Conservation (phyloP, 1,140 invertebrate species). For the Halyomorpha halys region DNA sequence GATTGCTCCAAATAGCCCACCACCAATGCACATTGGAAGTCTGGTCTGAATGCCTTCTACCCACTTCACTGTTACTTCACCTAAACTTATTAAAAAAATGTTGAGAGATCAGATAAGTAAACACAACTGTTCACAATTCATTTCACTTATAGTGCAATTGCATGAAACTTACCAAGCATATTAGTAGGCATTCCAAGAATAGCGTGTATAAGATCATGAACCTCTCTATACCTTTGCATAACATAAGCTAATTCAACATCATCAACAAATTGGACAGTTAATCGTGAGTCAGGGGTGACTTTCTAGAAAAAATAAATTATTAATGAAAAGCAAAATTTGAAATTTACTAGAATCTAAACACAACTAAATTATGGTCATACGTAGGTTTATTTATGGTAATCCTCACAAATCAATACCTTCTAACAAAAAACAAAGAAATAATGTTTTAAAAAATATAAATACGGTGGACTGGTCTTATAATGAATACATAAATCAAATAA, state of each 20-base stretch:
- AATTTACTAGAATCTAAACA: neutral
- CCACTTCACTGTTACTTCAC: constrained; percentile 92
- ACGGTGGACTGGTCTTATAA: no score
- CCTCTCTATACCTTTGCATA: constrained; percentile 93
- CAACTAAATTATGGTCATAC: neutral
- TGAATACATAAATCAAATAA: no score
- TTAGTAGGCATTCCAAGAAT: constrained; percentile 87
- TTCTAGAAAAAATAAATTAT: constrained; percentile 43
- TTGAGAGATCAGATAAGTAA: neutral
- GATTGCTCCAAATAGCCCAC: constrained; percentile 74
- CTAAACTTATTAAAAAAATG: constrained; percentile 34
- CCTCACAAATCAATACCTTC: no score
- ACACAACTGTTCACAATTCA: neutral
- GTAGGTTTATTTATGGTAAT: no score
- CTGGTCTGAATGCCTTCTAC: constrained; percentile 86
- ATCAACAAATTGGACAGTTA: constrained; percentile 81
- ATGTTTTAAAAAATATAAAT: no score
- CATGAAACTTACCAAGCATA: constrained; percentile 63
- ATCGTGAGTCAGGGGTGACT: constrained; percentile 85
- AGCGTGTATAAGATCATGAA: constrained; percentile 90
- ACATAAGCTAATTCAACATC: constrained; percentile 87
- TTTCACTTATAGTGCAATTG: neutral
- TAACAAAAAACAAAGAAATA: no score
- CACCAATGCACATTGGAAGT: constrained; percentile 81
- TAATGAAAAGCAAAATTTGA: neutral